Conservation (phyloP, 1,140 invertebrate species). For the Drosophila pandora region DNA sequence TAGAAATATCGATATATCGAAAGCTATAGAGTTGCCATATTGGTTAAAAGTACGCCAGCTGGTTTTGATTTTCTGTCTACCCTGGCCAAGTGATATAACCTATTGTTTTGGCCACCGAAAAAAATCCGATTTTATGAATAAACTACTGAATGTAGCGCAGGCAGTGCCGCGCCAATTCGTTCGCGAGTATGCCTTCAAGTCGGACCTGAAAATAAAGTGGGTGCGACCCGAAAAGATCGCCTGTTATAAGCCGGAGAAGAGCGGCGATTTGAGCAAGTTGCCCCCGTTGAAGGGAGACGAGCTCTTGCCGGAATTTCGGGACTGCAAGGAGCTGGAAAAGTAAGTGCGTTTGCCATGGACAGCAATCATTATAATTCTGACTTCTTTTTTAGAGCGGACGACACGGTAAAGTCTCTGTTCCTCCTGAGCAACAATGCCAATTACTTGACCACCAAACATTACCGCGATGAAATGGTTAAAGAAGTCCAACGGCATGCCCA, state of each 20-base stretch:
- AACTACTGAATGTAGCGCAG: constrained; percentile 63
- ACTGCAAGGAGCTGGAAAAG: constrained; percentile 85
- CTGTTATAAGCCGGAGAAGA: constrained; percentile 85
- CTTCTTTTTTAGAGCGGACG: constrained; percentile 84
- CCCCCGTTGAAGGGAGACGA: constrained; percentile 83
- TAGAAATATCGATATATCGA: constrained; percentile 5
- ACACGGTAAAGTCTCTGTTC: constrained; percentile 86
- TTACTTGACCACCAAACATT: constrained; percentile 72
- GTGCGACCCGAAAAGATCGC: constrained; percentile 86
- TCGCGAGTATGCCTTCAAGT: constrained; percentile 84
- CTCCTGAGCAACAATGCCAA: constrained; percentile 85
- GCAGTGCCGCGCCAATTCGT: constrained; percentile 64
- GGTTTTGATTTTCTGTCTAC: constrained; percentile 25
- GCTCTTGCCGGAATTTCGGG: constrained; percentile 73
- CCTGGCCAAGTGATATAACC: constrained; percentile 68
- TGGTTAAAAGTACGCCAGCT: not conserved
- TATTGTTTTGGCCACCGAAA: constrained; percentile 12
- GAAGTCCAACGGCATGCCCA: constrained; percentile 85
- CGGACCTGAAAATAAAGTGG: constrained; percentile 88
- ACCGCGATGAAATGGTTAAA: constrained; percentile 83
- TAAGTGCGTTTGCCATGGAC: constrained; percentile 55
- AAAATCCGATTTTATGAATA: constrained; percentile 63
- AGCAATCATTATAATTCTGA: not conserved
- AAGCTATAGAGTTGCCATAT: not conserved
- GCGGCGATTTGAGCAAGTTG: constrained; percentile 85